phyloP scores from a whole-genome alignment of 2,797 vertebrate genomes.

The Luscinia megarhynchos region DNA sequence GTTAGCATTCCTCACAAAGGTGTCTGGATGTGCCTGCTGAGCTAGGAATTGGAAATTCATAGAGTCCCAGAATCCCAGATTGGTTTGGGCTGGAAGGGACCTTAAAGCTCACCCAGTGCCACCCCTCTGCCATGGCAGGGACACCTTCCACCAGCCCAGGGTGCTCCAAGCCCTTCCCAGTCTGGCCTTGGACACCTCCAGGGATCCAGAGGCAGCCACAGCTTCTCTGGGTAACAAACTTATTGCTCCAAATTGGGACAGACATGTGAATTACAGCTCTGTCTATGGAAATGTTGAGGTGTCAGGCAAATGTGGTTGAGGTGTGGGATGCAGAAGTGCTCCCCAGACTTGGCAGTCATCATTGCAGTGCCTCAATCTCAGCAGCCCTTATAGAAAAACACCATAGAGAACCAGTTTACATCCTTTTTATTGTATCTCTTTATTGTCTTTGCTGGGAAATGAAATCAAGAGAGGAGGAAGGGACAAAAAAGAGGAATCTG shows the following conservation, averaged over 20 bases:
- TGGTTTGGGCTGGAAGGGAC: not conserved
- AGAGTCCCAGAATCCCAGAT: not conserved
- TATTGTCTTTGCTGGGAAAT: not conserved
- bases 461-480: not conserved
- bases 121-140: not conserved
- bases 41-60: not conserved
- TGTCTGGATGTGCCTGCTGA: not conserved
- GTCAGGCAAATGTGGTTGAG: not conserved
- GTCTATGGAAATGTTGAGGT: rapidly evolving
- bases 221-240: not conserved
- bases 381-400: not conserved
- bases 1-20: not conserved
- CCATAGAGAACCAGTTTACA: rapidly evolving
- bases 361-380: rapidly evolving
- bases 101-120: not conserved
- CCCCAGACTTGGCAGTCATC: rapidly evolving
- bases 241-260: not conserved
- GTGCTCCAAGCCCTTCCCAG: rapidly evolving
- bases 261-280: not conserved
- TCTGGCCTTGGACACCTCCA: not conserved
- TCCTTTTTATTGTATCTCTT: not conserved
- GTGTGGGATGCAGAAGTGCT: not conserved
- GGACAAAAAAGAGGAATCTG: not conserved
- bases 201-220: not conserved
- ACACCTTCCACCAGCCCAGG: not conserved